phyloP scores from a whole-genome alignment of 2,113 vertebrate species.

The Xiphophorus maculatus region DNA sequence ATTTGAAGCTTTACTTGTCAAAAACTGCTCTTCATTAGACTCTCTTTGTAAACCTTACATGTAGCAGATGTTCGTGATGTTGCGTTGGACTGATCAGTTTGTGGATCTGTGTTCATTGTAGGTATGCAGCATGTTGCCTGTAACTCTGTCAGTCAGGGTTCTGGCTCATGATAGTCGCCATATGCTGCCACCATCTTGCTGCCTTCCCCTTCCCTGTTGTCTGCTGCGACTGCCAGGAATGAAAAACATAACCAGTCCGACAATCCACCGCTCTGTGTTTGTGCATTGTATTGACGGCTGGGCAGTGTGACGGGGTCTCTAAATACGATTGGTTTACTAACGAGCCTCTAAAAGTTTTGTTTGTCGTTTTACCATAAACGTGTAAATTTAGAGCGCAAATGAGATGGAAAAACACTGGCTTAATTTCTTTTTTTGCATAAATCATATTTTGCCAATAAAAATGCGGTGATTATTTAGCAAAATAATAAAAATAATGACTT shows the following conservation, averaged over 20 bases:
- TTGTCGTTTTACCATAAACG: background rate
- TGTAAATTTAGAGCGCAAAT: background rate
- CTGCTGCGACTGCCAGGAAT: slow-evolving; percentile 21
- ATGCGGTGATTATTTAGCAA: too few relatives aligned
- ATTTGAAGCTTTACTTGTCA: too few relatives aligned
- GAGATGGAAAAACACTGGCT: background rate
- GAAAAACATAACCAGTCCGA: slow-evolving; percentile 10
- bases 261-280: background rate
- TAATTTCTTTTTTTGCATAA: too few relatives aligned
- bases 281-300: background rate
- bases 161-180: slow-evolving; percentile 54
- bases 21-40: background rate
- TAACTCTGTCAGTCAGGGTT: slow-evolving; percentile 43
- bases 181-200: slow-evolving; percentile 54
- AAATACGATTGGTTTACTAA: too few relatives aligned
- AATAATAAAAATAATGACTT: too few relatives aligned
- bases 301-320: background rate
- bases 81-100: slow-evolving; percentile 6
- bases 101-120: slow-evolving; percentile 30
- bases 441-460: too few relatives aligned
- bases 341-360: too few relatives aligned
- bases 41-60: background rate
- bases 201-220: slow-evolving; percentile 22
- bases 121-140: slow-evolving; percentile 50
- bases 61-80: background rate